Base-by-base conservation (phyloP, 2,888 invertebrate species). In the Drosophila ustulata region DNA sequence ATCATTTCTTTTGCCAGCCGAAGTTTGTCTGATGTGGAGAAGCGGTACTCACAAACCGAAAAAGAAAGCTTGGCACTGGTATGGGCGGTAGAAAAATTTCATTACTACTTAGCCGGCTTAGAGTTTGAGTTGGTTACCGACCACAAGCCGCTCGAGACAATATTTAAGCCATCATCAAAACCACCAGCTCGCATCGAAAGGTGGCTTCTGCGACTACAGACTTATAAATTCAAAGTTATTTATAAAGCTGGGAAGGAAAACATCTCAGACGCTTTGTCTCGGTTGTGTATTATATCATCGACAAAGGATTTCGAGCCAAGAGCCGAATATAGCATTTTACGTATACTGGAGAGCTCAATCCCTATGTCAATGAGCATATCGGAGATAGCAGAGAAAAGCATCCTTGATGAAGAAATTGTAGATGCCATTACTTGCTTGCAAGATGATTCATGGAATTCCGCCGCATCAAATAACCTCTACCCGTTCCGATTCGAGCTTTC, bases 371-470 rank as follows among this genome's bases (percentile, higher is more conserved):
- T 39, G 39, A 39, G 13, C 39, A 34, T 34, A 34, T 34, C 11
- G 34, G 34, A 34, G 34, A 11, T 34, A 11, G 34, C 34, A 34
- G 34, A 34, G 11, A 34, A 34, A 34, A 34, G 34, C 34, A 34
- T 34, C 34, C 3, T 34, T 34, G 34, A 34, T 34, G 11, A 34
- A 34, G 34, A 39, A 39, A 39, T 39, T 13, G 39, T 39, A 2
- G 39, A 39, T 39, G 39, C 13, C 39, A n/a, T 39, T 13, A 39
- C 13, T 39, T 13, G 39, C 13, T 39, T 39, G 13, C 4, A 13
- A 13, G n/a, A 39, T 39, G 13, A 39, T 39, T 50, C n/a, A n/a
- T 59, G 51, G 51, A 51, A 23, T 51, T 45, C 32, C 30, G 51
- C 18, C 13, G 13, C 46, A 57, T 57, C 47, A 8, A 25, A 13